Evolutionary conservation across 2,113 vertebrate species (phyloP), one percentile per base, ranked within the genome.

Genomic region (Scartelaos histophorus): DNA sequence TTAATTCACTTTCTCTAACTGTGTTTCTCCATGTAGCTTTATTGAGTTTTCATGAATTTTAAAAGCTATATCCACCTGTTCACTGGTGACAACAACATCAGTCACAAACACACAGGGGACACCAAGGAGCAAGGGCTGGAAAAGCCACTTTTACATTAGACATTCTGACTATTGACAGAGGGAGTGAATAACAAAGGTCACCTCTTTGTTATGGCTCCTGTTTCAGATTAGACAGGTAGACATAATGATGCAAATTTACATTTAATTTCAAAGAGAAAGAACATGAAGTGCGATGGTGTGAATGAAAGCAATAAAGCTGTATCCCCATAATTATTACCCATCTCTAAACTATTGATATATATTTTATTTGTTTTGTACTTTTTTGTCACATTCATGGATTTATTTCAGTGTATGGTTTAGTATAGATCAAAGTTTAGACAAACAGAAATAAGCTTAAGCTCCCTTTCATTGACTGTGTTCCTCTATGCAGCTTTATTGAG

Each of bases 21-120:
- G 46, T 10, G 25, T 58, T 73, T 62, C 43, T 69, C 15, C 58
- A 69, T 58, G 75, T 29, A 15, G 79, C 75, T 81, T 77, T 65
- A 67, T 71, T 66, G 74, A 76, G 60, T 66, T 83, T 84, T 85
- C 82, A 79, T 82, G 83, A 82, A 85, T 86, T 85, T 83, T 61
- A 78, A 88, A 88, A 80, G 73, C 75, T 73, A 67, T 57, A 35
- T 80, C 53, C 73, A 74, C 65, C 73, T 87, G 73, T 83, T 82
- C 71, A 6, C 49, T 22, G 67, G 61, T 80, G 74, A 88, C 72
- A 85, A 67, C 74, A 38, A 68, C 82, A 89, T 84, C 82, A 76
- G 81, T 88, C 83, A 85, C 71, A 56, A 19, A 61, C 15, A 16
- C 58, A 61, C 15, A 7, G 24, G 57, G 24, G 21, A 58, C 56